Evolutionary conservation across 1,140 invertebrate genomes (phyloP).

Genomic region (Panagrolaimus sp.): DNA sequence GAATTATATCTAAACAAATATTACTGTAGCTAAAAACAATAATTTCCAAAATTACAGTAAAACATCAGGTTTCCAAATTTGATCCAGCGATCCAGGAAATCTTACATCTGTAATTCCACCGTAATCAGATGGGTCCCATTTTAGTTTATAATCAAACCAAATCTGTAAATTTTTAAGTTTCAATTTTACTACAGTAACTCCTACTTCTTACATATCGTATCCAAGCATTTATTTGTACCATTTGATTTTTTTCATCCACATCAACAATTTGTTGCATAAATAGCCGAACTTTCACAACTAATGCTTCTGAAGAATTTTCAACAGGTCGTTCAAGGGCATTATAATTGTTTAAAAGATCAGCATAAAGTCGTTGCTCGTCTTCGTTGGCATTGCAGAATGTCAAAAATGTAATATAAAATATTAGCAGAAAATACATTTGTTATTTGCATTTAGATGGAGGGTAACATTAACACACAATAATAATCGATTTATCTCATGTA

Average conservation of each 20-base stretch:
- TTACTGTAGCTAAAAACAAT: too few relatives aligned
- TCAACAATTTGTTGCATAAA: conserved; percentile 99
- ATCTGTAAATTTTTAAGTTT: conserved; percentile 67
- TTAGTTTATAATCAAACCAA: conserved; percentile 94
- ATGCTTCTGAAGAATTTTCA: conserved; percentile 86
- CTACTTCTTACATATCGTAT: conserved; percentile 34
- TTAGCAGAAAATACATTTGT: too few relatives aligned
- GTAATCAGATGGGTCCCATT: conserved; percentile 89
- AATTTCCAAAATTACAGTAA: neutral
- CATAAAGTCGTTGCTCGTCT: conserved; percentile 1
- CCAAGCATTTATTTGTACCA: conserved; percentile 43
- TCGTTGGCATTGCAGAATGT: neutral
- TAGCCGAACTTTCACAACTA: conserved; percentile 90
- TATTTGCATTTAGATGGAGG: too few relatives aligned
- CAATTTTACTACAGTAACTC: neutral
- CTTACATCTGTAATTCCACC: conserved; percentile 88
- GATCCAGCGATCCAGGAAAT: conserved; percentile 87
- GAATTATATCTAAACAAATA: neutral
- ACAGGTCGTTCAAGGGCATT: conserved; percentile 92
- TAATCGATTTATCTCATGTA: too few relatives aligned
- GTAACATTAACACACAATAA: too few relatives aligned
- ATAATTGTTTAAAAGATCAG: conserved; percentile 63
- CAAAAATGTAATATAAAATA: too few relatives aligned
- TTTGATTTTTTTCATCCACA: conserved; percentile 70
- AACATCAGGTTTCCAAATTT: conserved; percentile 80